Evolutionary conservation across 2,113 vertebrate species (phyloP).

Genomic region (Macaca mulatta): DNA sequence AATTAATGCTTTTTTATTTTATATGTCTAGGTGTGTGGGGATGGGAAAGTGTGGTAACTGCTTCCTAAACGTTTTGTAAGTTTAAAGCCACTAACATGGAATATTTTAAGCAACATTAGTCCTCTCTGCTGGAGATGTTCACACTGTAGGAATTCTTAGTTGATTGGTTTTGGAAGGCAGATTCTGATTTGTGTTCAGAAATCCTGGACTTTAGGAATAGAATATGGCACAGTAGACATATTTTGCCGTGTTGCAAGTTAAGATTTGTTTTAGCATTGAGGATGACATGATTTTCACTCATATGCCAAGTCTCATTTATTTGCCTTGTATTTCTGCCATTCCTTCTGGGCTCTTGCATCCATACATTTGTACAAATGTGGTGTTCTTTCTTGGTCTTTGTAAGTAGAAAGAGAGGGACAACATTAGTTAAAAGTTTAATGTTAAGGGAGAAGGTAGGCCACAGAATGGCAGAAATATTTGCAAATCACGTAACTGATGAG

Average conservation of each 20-base stretch:
- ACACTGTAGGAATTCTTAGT: not conserved
- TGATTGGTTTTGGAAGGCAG: not conserved
- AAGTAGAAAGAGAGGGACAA: not conserved
- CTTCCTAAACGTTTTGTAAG: not conserved
- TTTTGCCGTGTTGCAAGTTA: not conserved
- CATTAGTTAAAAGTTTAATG: not conserved
- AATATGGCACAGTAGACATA: not conserved
- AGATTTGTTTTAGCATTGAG: not conserved
- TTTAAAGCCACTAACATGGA: not conserved
- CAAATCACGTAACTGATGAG: not conserved
- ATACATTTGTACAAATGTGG: not conserved
- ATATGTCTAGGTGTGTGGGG: not conserved
- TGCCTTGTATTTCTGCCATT: not conserved
- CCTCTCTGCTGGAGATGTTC: slow-evolving; percentile 58
- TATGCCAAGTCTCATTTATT: not conserved
- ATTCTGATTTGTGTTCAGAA: not conserved
- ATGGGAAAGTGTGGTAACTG: not conserved
- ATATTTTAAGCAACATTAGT: slow-evolving; percentile 17
- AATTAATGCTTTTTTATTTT: not conserved
- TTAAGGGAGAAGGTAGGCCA: not conserved
- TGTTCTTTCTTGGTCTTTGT: not conserved
- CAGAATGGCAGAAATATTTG: not conserved
- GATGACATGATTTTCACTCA: not conserved
- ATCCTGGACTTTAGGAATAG: not conserved
- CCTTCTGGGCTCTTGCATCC: not conserved